phyloP scores from a whole-genome alignment of 1,140 invertebrate species.

The Leptinotarsa lineolata region DNA sequence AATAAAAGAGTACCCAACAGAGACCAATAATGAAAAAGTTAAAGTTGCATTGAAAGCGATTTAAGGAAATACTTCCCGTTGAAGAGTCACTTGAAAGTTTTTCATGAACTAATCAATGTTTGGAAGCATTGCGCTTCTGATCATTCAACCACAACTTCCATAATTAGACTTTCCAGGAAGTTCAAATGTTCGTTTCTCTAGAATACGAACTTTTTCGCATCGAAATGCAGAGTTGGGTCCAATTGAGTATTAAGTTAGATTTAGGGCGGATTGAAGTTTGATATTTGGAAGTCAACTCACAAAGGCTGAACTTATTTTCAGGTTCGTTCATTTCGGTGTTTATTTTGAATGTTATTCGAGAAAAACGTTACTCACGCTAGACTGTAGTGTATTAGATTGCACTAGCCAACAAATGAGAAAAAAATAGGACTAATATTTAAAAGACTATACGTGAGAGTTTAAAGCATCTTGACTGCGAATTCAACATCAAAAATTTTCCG shows the following conservation, averaged over 20 bases:
- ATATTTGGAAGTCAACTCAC: not conserved
- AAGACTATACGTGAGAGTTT: too few relatives aligned
- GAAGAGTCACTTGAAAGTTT: constrained; percentile 45
- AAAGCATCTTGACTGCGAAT: too few relatives aligned
- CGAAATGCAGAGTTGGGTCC: constrained; percentile 13
- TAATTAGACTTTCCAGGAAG: constrained; percentile 42
- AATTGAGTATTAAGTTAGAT: not conserved
- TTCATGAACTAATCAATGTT: constrained; percentile 47
- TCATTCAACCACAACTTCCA: constrained; percentile 41
- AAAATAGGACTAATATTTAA: too few relatives aligned
- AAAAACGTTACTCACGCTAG: too few relatives aligned
- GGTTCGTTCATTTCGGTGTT: too few relatives aligned
- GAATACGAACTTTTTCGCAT: constrained; percentile 27
- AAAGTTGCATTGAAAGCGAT: constrained; percentile 46
- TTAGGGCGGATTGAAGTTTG: not conserved
- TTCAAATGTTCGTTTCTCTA: constrained; percentile 26
- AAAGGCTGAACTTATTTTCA: too few relatives aligned
- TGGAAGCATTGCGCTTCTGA: constrained; percentile 34
- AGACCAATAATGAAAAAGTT: constrained; percentile 38
- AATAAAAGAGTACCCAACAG: not conserved
- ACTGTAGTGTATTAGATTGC: too few relatives aligned
- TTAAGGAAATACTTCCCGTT: constrained; percentile 44
- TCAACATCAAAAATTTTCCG: too few relatives aligned
- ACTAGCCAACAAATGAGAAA: too few relatives aligned
- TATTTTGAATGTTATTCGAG: too few relatives aligned